Evolutionary conservation across 2,797 vertebrate genomes (phyloP).

Genomic region (Spinus pinus): DNA sequence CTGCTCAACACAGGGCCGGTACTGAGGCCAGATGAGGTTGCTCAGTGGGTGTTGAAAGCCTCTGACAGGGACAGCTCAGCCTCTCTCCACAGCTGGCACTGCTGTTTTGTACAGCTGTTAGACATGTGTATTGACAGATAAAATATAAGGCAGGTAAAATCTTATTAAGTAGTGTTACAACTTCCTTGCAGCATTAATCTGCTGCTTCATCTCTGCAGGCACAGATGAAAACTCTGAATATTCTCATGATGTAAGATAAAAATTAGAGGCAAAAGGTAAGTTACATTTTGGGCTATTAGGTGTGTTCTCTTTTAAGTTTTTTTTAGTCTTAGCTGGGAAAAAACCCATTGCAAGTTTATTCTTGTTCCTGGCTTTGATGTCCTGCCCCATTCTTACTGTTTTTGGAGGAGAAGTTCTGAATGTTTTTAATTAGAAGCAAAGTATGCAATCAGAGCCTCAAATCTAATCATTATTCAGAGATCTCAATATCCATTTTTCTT

Average conservation of each 20-base stretch:
- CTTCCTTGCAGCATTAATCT: background rate
- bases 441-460: background rate
- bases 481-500: background rate
- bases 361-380: background rate
- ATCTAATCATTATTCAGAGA: background rate
- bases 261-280: background rate
- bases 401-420: background rate
- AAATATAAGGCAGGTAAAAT: background rate
- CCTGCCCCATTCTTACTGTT: background rate
- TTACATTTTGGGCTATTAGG: background rate
- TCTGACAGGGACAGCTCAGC: background rate
- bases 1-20: background rate
- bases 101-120: background rate
- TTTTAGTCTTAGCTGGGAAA: background rate
- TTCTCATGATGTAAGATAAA: background rate
- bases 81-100: rapidly evolving
- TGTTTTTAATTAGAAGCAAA: background rate
- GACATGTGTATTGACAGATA: background rate
- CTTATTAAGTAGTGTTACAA: background rate
- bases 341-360: background rate
- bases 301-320: background rate
- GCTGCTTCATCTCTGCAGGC: background rate
- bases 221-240: background rate
- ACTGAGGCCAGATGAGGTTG: background rate
- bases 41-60: background rate